Evolutionary conservation across 1,140 invertebrate genomes (phyloP).

Genomic region (Drosophila kurseongensis): DNA sequence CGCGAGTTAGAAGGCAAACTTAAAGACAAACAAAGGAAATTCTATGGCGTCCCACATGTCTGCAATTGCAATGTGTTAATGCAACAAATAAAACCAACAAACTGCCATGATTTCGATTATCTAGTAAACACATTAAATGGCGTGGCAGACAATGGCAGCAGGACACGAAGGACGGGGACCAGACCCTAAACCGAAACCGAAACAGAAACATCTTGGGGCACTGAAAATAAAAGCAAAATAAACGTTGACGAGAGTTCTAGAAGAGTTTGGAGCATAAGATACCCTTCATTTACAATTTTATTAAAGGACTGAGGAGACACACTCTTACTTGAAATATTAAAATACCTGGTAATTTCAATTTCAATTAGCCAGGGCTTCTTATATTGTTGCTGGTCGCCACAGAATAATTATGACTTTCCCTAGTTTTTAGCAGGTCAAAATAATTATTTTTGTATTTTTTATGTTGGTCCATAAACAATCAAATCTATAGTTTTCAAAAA

Average conservation of each 20-base stretch:
- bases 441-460: too few species aligned
- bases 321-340: too few species aligned
- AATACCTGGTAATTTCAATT: too few species aligned
- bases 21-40: slow-evolving; percentile 3
- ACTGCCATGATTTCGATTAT: slow-evolving; percentile 74
- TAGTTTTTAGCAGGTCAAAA: too few species aligned
- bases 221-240: background rate
- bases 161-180: slow-evolving; percentile 14
- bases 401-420: too few species aligned
- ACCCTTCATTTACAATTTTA: background rate
- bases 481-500: too few species aligned
- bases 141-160: slow-evolving; percentile 68
- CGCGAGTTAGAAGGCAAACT: background rate
- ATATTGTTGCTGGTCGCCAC: too few species aligned
- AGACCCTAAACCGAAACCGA: slow-evolving; percentile 2
- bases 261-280: background rate
- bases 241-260: background rate
- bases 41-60: slow-evolving; percentile 13
- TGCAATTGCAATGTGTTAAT: slow-evolving; percentile 37
- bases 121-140: slow-evolving; percentile 81
- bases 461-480: too few species aligned
- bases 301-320: background rate
- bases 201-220: slow-evolving; percentile 37
- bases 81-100: slow-evolving; percentile 64
- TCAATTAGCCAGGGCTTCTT: too few species aligned